These are phyloP conservation scores for Ammospiza nelsoni DNA, from an alignment of 2,113 vertebrate species.

Conservation along the genomic window DNA sequence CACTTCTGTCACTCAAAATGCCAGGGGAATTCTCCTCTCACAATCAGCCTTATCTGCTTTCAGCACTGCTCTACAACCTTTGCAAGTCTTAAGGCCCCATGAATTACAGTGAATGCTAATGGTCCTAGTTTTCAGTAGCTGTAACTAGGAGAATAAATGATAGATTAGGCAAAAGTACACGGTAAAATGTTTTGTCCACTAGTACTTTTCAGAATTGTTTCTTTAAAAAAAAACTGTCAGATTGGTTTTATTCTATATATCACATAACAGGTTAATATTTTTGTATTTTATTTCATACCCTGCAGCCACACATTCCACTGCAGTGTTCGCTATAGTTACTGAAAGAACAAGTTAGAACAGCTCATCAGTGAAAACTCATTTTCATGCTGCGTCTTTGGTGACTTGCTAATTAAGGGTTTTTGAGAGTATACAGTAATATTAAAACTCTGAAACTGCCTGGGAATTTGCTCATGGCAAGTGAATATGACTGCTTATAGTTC, in stretches of 20 bases:
- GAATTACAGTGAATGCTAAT: background rate
- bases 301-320: slow-evolving; percentile 65
- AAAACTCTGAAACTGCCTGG: background rate
- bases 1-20: background rate
- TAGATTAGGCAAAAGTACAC: background rate
- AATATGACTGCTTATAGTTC: background rate
- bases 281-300: slow-evolving; percentile 44
- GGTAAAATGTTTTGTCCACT: background rate
- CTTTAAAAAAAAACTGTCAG: background rate
- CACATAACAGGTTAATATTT: slow-evolving; percentile 28
- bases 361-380: slow-evolving; percentile 42
- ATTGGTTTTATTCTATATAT: background rate
- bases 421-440: background rate
- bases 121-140: background rate
- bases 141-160: background rate
- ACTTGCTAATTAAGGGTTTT: slow-evolving; percentile 36
- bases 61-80: background rate
- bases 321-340: background rate
- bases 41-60: background rate
- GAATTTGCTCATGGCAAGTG: slow-evolving; percentile 36
- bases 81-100: background rate
- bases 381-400: background rate
- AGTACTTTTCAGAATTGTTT: background rate
- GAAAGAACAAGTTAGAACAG: slow-evolving; percentile 71
- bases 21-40: background rate